Evolutionary conservation across 1,140 invertebrate genomes (phyloP).

Genomic region (Zeugodacus cucurbitae): DNA sequence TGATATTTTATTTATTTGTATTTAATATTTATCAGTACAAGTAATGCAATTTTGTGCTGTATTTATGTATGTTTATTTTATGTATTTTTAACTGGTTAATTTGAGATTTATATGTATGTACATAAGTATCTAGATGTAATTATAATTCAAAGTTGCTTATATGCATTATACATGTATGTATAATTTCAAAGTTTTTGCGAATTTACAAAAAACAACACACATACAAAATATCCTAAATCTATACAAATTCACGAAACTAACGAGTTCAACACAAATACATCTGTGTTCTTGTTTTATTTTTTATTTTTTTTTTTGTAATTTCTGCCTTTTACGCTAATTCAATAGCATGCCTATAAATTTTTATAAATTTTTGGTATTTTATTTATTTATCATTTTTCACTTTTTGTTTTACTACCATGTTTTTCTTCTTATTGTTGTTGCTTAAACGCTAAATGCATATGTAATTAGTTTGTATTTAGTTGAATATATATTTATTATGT

Average conservation of each 20-base stretch:
- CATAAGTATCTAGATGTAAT: no score
- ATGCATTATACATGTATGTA: background rate
- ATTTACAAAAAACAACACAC: background rate
- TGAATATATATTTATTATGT: background rate
- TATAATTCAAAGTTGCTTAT: no score
- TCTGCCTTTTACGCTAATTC: background rate
- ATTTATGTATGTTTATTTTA: no score
- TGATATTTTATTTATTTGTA: no score
- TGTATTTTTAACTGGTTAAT: no score
- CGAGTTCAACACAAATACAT: background rate
- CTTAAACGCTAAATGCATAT: background rate
- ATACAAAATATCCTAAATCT: background rate
- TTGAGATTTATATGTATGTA: no score
- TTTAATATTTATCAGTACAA: no score
- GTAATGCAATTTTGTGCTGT: no score
- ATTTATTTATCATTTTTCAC: background rate
- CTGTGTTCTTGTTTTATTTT: background rate
- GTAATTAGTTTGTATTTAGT: background rate
- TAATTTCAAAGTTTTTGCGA: background rate
- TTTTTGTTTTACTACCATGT: background rate
- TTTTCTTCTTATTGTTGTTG: background rate
- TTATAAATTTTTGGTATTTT: conserved; percentile 3
- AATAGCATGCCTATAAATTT: background rate
- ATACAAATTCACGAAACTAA: background rate
- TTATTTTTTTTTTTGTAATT: background rate